Evolutionary conservation across 2,113 vertebrate genomes (phyloP).

Genomic region (Petromus typicus): DNA sequence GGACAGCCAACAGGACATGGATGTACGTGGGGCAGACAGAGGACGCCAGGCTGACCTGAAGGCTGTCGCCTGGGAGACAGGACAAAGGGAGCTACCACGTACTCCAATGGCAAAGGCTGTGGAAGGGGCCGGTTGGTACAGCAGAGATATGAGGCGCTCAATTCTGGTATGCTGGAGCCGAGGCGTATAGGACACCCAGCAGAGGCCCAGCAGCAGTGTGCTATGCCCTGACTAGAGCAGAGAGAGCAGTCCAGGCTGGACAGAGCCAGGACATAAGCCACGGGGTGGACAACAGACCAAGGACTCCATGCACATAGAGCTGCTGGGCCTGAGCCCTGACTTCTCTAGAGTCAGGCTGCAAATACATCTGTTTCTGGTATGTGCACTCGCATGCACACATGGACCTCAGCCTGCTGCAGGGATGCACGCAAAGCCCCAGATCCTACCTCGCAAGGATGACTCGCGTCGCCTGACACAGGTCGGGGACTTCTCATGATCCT

Average conservation of each 20-base stretch:
- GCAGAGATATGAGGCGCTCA: no score
- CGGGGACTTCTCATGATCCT: slow-evolving; percentile 38
- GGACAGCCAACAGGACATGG: no score
- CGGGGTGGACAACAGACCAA: not conserved
- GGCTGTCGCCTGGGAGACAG: not conserved
- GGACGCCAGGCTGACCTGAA: not conserved
- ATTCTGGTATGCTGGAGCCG: not conserved
- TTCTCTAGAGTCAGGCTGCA: not conserved
- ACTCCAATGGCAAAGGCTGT: fast-evolving
- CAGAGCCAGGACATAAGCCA: not conserved
- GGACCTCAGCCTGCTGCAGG: not conserved
- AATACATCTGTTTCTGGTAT: fast-evolving
- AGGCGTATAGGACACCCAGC: not conserved
- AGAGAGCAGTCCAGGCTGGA: not conserved
- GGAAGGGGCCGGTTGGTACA: no score
- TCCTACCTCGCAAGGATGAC: slow-evolving; percentile 67
- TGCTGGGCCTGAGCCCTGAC: not conserved
- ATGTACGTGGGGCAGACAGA: not conserved
- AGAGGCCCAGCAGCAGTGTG: not conserved
- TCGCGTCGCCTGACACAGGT: not conserved
- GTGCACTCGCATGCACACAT: no score
- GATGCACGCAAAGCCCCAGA: not conserved
- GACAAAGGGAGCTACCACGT: not conserved
- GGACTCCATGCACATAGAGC: not conserved
- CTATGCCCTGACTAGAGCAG: no score